Percentiles rank a stretch among this genome's conserved stretches.
Conservation (phyloP, 2,888 invertebrate species). For the Athalia circularis region DNA sequence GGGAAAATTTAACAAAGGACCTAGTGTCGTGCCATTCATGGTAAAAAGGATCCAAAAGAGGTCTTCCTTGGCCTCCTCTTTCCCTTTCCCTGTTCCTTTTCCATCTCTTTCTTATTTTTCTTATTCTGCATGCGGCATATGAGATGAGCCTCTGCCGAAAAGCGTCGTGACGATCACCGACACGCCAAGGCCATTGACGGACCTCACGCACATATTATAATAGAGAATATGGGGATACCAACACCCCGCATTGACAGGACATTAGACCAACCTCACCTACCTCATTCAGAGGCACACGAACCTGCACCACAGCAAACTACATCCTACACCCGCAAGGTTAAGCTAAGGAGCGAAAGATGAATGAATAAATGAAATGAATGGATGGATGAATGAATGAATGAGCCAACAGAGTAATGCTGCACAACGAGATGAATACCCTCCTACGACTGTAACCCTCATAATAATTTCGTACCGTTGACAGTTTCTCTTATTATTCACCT, state of each 20-base stretch:
- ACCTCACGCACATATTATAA: constrained; percentile 52
- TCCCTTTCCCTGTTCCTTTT: too few species aligned
- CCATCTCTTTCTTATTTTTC: too few species aligned
- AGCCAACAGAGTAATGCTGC: constrained; percentile 48
- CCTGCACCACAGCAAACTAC: constrained; percentile 44
- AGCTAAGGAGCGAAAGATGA: constrained; percentile 3
- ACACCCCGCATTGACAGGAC: too few species aligned
- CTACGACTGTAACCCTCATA: background rate
- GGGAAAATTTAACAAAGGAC: constrained; percentile 58
- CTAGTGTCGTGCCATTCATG: constrained; percentile 58
- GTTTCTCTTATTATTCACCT: constrained; percentile 18
- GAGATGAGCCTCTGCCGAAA: constrained; percentile 37
- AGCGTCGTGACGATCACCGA: constrained; percentile 55
- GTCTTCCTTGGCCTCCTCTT: background rate
- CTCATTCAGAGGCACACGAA: constrained; percentile 60
- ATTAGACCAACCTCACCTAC: constrained; percentile 19
- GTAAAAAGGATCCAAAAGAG: constrained; percentile 34
- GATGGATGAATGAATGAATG: constrained; percentile 47
- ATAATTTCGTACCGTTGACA: constrained; percentile 46
- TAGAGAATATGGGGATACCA: too few species aligned
- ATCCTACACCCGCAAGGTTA: background rate
- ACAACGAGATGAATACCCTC: constrained; percentile 32
- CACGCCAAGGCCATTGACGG: constrained; percentile 56
- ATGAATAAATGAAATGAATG: constrained; percentile 22
- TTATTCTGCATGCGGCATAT: too few species aligned